phyloP scores from a whole-genome alignment of 2,888 invertebrate species.

The Cremastinae sp. region DNA sequence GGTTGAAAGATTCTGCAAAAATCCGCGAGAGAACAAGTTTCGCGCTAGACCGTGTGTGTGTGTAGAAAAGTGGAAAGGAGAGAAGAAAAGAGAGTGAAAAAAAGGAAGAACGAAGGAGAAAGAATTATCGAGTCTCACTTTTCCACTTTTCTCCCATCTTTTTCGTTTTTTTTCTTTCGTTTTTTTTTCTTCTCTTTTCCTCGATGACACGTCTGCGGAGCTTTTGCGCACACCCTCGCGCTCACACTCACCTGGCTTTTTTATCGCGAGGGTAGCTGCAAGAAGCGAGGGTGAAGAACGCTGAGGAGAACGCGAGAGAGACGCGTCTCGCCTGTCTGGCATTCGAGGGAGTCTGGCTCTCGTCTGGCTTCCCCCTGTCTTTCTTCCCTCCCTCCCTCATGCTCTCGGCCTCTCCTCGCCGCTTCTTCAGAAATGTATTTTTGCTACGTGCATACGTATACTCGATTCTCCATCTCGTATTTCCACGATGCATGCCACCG shows the following conservation, averaged over 20 bases:
- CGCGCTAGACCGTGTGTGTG: too few relatives aligned
- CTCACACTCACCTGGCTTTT: slow-evolving; percentile 69
- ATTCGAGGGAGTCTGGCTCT: slow-evolving; percentile 62
- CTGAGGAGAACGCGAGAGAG: slow-evolving; percentile 13
- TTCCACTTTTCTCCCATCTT: neutral
- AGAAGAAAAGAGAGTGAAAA: neutral
- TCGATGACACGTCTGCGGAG: slow-evolving; percentile 47
- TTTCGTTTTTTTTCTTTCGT: slow-evolving; percentile 38
- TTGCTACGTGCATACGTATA: neutral
- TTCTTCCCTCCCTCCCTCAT: neutral
- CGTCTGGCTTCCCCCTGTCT: slow-evolving; percentile 55
- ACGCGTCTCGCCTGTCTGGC: slow-evolving; percentile 49
- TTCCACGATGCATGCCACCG: too few relatives aligned
- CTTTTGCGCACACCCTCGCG: slow-evolving; percentile 28
- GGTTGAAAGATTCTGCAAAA: too few relatives aligned
- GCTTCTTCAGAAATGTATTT: slow-evolving; percentile 20
- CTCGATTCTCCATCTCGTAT: too few relatives aligned
- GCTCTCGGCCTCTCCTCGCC: slow-evolving; percentile 2
- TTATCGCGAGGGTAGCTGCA: slow-evolving; percentile 73
- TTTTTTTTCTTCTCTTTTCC: slow-evolving; percentile 38
- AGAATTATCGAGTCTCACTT: slow-evolving; percentile 16
- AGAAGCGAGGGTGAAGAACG: slow-evolving; percentile 49
- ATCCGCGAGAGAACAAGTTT: neutral
- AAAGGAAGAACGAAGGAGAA: slow-evolving; percentile 17
- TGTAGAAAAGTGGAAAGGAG: slow-evolving; percentile 1